A percentile compares a stretch with the other conserved stretches of the same genome.
Evolutionary conservation across 2,888 invertebrate genomes (phyloP).

Genomic region (Glaucopsyche alexis): DNA sequence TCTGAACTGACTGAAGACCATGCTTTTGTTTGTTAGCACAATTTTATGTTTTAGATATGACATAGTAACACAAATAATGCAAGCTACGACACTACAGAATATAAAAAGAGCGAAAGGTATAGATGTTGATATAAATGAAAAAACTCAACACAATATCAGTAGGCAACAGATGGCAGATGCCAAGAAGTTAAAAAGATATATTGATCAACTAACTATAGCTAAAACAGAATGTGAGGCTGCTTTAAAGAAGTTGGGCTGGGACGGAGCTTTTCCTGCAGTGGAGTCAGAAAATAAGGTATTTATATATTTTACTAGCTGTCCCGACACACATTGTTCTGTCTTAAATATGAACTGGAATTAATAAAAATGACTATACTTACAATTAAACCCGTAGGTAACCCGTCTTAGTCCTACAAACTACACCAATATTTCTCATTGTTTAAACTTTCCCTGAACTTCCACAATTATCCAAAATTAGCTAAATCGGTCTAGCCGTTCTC

Average conservation of each 20-base stretch:
- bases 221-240: conserved; percentile 90
- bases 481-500: no score
- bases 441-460: no score
- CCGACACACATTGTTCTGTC: no score
- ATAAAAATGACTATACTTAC: no score
- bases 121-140: conserved; percentile 81
- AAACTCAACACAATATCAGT: conserved; percentile 80
- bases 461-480: no score
- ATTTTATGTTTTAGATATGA: conserved; percentile 81
- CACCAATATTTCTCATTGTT: no score
- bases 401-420: no score
- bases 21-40: conserved; percentile 2
- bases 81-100: conserved; percentile 94
- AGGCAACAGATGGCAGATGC: conserved; percentile 90
- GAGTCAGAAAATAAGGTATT: conserved; percentile 69
- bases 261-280: conserved; percentile 83
- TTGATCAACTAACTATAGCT: conserved; percentile 89
- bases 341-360: no score
- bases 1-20: not conserved
- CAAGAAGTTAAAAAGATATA: conserved; percentile 90
- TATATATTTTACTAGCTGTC: no score
- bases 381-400: no score
- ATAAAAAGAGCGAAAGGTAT: conserved; percentile 91
- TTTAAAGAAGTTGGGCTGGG: conserved; percentile 87
- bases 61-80: conserved; percentile 95